Evolutionary conservation across 2,888 invertebrate species (phyloP).

Genomic region (Harpagoxenus sublaevis): DNA sequence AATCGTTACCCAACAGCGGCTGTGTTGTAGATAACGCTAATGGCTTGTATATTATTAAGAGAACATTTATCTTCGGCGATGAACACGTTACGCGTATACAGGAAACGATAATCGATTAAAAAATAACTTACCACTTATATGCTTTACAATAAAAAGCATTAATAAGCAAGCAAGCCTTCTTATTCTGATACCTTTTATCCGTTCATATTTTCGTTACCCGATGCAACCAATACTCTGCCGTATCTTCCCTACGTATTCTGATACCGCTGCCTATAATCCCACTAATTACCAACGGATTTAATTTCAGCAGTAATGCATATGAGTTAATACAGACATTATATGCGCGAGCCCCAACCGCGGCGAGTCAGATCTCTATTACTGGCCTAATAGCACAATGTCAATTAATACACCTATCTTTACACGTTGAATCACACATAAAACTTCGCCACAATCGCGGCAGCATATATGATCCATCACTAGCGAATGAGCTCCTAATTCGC

Average conservation of each 20-base stretch:
- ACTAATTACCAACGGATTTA: conserved; percentile 43
- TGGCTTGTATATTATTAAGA: conserved; percentile 33
- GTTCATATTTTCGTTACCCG: background rate
- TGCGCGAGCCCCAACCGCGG: background rate
- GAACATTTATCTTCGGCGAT: conserved; percentile 22
- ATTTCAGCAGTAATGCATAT: conserved; percentile 40
- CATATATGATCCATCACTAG: conserved; percentile 58
- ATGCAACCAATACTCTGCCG: conserved; percentile 6
- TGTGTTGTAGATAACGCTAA: conserved; percentile 31
- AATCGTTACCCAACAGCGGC: conserved; percentile 38
- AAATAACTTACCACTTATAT: background rate
- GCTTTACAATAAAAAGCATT: background rate
- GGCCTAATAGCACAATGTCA: background rate
- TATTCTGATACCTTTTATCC: background rate
- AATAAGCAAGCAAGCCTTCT: background rate
- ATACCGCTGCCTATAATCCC: conserved; percentile 18
- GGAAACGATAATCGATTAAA: background rate
- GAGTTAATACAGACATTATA: conserved; percentile 25
- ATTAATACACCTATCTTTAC: conserved; percentile 32
- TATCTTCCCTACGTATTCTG: conserved; percentile 1
- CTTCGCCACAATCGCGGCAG: conserved; percentile 1
- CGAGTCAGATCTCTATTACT: conserved; percentile 23
- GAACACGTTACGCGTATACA: background rate
- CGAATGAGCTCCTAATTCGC: conserved; percentile 80
- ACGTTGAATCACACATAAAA: conserved; percentile 13